A percentile compares a stretch with the other conserved stretches of the same genome.
phyloP scores from a whole-genome alignment of 2,797 vertebrate genomes.

The Sebastes hopkinsi region DNA sequence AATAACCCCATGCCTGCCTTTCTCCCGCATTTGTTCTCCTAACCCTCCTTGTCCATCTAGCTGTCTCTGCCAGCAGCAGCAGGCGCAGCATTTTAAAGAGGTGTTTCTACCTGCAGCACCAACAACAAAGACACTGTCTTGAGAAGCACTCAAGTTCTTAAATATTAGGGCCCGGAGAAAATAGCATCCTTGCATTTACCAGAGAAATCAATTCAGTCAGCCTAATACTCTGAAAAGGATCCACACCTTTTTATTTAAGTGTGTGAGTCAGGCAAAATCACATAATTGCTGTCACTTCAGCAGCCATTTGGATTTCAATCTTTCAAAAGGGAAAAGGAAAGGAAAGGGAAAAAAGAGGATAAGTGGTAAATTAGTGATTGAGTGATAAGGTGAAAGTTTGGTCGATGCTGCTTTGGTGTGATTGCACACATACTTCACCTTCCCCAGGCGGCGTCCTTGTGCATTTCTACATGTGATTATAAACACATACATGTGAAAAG shows the following conservation, averaged over 20 bases:
- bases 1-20: neutral
- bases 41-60: conserved; percentile 3
- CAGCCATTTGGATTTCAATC: conserved; percentile 52
- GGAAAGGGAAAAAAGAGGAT: neutral
- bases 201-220: conserved; percentile 45
- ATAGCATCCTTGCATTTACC: conserved; percentile 43
- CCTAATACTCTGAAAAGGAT: neutral
- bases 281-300: conserved; percentile 56
- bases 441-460: neutral
- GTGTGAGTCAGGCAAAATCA: conserved; percentile 21
- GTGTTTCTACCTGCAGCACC: conserved; percentile 42
- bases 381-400: conserved; percentile 22
- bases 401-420: neutral
- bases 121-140: conserved; percentile 57
- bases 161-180: conserved; percentile 50
- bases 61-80: conserved; percentile 10
- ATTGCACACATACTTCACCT: neutral
- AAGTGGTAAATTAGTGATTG: conserved; percentile 40
- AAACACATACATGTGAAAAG: neutral
- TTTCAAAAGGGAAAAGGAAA: conserved; percentile 22
- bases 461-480: neutral
- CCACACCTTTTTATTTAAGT: conserved; percentile 38
- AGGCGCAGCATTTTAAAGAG: conserved; percentile 34
- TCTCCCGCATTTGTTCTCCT: neutral
- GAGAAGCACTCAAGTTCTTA: conserved; percentile 47